These are phyloP conservation scores for Steinernema feltiae DNA, from an alignment of 1,140 invertebrate species.

Conservation along the genomic window DNA sequence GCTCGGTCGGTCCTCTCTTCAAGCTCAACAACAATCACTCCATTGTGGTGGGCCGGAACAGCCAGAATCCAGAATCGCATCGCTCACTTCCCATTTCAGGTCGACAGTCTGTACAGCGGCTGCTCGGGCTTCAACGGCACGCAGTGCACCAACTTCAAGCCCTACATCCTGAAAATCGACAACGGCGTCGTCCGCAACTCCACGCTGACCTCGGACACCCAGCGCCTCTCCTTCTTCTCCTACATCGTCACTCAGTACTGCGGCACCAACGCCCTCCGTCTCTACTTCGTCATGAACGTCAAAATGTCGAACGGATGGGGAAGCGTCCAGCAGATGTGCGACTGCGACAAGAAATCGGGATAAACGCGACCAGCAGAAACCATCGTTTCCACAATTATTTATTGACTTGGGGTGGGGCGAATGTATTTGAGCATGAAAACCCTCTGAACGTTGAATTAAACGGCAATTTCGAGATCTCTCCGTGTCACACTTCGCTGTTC, in stretches of 20 bases:
- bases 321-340: not conserved
- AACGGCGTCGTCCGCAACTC: not conserved
- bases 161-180: conserved; percentile 11
- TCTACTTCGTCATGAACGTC: conserved; percentile 1
- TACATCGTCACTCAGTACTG: not conserved
- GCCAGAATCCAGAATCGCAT: not conserved
- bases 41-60: not conserved
- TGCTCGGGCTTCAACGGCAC: not conserved
- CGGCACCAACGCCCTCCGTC: not conserved
- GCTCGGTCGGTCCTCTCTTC: not conserved
- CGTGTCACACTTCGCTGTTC: not conserved
- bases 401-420: no score
- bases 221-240: not conserved
- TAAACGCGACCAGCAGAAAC: no score
- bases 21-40: not conserved
- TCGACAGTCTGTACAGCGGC: not conserved
- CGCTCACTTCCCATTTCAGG: not conserved
- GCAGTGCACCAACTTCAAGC: conserved; percentile 5
- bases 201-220: not conserved
- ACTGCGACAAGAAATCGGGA: no score
- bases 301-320: not conserved
- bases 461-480: no score
- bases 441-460: no score
- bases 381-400: no score
- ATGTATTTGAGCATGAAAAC: no score